Conservation (phyloP, 2,888 invertebrate species). For the Morpho helenor region DNA sequence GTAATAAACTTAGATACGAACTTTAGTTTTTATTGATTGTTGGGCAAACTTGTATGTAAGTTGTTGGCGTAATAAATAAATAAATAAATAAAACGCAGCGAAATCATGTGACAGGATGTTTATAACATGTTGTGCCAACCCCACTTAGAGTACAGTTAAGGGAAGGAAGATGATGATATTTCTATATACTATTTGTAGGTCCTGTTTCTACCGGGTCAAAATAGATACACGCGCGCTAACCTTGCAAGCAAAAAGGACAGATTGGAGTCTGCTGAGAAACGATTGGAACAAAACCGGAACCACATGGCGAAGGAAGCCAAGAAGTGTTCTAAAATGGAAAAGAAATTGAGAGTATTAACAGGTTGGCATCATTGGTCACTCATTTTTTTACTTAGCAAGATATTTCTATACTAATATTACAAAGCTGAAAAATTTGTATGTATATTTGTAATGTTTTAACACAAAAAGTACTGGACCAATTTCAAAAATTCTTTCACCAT, state of each 20-base stretch:
- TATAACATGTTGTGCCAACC: too few relatives aligned
- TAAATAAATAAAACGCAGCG: too few relatives aligned
- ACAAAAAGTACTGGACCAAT: too few relatives aligned
- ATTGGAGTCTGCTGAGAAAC: constrained; percentile 94
- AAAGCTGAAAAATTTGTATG: too few relatives aligned
- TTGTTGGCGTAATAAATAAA: too few relatives aligned
- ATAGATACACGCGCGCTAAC: constrained; percentile 95
- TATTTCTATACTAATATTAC: neutral
- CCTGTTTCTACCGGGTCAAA: constrained; percentile 94
- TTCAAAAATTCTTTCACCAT: too few relatives aligned
- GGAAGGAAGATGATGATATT: neutral
- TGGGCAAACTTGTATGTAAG: too few relatives aligned
- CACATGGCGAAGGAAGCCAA: constrained; percentile 99
- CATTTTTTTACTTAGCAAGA: neutral
- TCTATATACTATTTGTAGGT: constrained; percentile 68
- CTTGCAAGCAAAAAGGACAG: constrained; percentile 97
- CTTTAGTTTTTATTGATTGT: too few relatives aligned
- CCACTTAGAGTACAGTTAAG: too few relatives aligned
- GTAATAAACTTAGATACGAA: too few relatives aligned
- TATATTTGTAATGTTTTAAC: too few relatives aligned
- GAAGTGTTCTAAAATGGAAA: constrained; percentile 97
- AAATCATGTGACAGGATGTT: too few relatives aligned
- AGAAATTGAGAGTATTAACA: constrained; percentile 96
- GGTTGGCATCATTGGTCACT: constrained; percentile 54
- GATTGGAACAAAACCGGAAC: constrained; percentile 93